phyloP scores from a whole-genome alignment of 2,888 invertebrate genomes.

The Callinectes sapidus region DNA sequence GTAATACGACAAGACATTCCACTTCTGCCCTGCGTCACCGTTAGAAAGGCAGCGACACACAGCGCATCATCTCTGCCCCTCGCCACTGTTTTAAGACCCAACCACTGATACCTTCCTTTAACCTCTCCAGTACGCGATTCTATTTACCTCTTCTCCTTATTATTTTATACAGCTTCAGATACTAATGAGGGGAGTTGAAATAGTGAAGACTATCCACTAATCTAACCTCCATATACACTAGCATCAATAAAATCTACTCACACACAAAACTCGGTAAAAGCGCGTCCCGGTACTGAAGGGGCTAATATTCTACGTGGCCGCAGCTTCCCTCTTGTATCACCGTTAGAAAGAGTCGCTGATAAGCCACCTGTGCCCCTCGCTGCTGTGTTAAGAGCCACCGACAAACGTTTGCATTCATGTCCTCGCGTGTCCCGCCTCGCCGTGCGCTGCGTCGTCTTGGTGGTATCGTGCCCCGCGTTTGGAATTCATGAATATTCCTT shows the following conservation, averaged over 20 bases:
- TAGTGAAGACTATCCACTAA: no score
- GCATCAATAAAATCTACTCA: no score
- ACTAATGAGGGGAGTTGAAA: no score
- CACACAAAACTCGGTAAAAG: no score
- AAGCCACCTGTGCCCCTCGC: neutral
- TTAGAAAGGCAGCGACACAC: no score
- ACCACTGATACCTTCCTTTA: neutral
- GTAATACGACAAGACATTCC: neutral
- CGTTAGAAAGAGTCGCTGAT: neutral
- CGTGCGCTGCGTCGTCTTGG: neutral
- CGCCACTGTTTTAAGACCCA: neutral
- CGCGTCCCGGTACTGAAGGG: no score
- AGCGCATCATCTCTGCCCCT: no score
- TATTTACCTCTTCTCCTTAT: no score
- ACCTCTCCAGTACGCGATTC: no score
- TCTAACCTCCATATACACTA: no score
- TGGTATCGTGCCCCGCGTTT: neutral
- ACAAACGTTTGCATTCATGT: constrained; percentile 1
- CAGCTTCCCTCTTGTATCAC: neutral
- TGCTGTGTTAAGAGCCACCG: neutral
- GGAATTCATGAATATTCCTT: constrained; percentile 6
- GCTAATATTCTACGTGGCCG: neutral
- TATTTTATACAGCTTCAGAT: no score
- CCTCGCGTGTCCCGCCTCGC: neutral
- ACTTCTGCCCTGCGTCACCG: neutral